These are phyloP conservation scores for Acanthornis magna DNA, from an alignment of 2,797 vertebrate genomes.

Conservation along the genomic window DNA sequence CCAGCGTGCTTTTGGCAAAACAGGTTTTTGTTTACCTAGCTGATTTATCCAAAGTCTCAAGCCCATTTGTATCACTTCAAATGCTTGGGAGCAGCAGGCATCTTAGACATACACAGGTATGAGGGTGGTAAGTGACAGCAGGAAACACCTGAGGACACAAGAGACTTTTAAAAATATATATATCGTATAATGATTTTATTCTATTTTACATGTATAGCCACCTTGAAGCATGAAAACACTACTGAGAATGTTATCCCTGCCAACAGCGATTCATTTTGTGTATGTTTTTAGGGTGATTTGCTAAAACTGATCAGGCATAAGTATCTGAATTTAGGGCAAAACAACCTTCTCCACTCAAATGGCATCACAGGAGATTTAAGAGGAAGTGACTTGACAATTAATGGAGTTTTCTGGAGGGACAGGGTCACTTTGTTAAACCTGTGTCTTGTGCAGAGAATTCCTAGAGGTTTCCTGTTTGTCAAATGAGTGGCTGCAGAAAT, in stretches of 20 bases:
- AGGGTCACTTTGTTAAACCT: not conserved
- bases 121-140: not conserved
- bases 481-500: rapidly evolving
- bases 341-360: not conserved
- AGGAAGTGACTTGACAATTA: not conserved
- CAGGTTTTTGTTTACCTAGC: not conserved
- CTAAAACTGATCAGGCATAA: not conserved
- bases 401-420: not conserved
- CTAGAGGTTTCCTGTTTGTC: not conserved
- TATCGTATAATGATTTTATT: not conserved
- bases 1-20: not conserved
- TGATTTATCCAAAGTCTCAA: not conserved
- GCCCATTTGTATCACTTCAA: not conserved
- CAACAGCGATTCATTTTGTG: not conserved
- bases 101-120: not conserved
- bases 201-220: not conserved
- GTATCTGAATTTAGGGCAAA: not conserved
- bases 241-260: not conserved
- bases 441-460: not conserved
- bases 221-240: not conserved
- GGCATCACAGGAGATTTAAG: not conserved
- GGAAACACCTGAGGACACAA: not conserved
- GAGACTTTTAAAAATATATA: not conserved
- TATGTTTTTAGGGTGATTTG: not conserved
- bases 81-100: not conserved